Evolutionary conservation across 64 coral and sea anemone species (phyloP).

Genomic region (Actinia tenebrosa): DNA sequence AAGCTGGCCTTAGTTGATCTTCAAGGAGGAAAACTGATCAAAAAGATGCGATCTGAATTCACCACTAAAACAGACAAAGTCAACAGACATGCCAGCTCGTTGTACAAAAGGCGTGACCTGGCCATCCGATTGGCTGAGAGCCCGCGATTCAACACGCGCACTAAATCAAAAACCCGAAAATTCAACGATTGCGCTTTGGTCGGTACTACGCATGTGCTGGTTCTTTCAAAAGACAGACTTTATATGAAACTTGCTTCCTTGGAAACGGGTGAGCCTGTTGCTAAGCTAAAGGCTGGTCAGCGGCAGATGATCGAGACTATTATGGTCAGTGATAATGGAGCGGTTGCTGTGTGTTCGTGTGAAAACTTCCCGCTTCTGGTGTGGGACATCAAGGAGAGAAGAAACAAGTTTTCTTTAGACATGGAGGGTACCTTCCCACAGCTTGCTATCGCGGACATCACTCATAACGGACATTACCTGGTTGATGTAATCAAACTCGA

Average conservation of each 20-base stretch:
- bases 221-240: constrained; percentile 83
- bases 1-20: constrained; percentile 94
- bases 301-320: constrained; percentile 83
- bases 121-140: constrained; percentile 87
- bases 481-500: constrained; percentile 86
- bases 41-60: constrained; percentile 88
- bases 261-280: constrained; percentile 74
- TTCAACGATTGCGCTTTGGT: constrained; percentile 93
- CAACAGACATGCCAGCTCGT: constrained; percentile 86
- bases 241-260: constrained; percentile 89
- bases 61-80: constrained; percentile 71
- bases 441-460: constrained; percentile 84
- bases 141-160: constrained; percentile 55
- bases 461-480: constrained; percentile 74
- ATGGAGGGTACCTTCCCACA: constrained; percentile 81
- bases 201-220: constrained; percentile 68
- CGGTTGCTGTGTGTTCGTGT: constrained; percentile 73
- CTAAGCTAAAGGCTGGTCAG: constrained; percentile 73
- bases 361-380: constrained; percentile 78
- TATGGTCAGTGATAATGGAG: constrained; percentile 90
- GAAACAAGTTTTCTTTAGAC: constrained; percentile 45
- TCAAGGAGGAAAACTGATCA: constrained; percentile 91
- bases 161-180: constrained; percentile 55
- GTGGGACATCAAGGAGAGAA: constrained; percentile 79
- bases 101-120: constrained; percentile 95